phyloP scores from a whole-genome alignment of 2,888 invertebrate species.

The Harpalus rufipes region DNA sequence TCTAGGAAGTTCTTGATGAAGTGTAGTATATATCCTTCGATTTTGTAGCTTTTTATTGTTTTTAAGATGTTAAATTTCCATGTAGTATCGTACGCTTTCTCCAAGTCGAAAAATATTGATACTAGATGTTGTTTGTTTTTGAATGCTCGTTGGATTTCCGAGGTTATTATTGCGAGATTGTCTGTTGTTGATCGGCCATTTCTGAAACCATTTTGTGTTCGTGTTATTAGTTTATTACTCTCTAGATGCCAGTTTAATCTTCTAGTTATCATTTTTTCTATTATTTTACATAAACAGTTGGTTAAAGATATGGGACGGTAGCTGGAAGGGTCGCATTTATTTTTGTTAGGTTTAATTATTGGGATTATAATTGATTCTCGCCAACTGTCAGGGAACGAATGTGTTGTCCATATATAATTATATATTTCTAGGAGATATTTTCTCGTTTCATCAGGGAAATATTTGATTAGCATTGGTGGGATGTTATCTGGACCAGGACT shows the following conservation, averaged over 20 bases:
- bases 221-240: conserved; percentile 16
- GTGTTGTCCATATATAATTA: conserved; percentile 35
- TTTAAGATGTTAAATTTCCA: conserved; percentile 35
- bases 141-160: conserved; percentile 6
- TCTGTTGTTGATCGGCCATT: conserved; percentile 10
- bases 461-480: conserved; percentile 4
- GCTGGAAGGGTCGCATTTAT: conserved; percentile 5
- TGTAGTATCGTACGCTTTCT: not conserved
- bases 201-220: conserved; percentile 20
- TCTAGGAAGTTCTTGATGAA: too few species aligned
- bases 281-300: conserved; percentile 19
- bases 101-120: conserved; percentile 24
- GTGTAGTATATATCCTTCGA: conserved; percentile 62
- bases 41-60: conserved; percentile 9
- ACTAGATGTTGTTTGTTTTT: conserved; percentile 14
- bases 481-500: conserved; percentile 10
- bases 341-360: not conserved
- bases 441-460: conserved; percentile 12
- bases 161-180: conserved; percentile 17
- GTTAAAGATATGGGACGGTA: conserved; percentile 11
- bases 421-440: conserved; percentile 28
- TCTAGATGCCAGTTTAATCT: conserved; percentile 14
- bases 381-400: conserved; percentile 1
- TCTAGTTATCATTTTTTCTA: conserved; percentile 16
- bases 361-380: conserved; percentile 12